A percentile compares a stretch with the other conserved stretches of the same genome.
These are phyloP conservation scores for Ophion costatus DNA, from an alignment of 2,888 invertebrate species.

Conservation along the genomic window DNA sequence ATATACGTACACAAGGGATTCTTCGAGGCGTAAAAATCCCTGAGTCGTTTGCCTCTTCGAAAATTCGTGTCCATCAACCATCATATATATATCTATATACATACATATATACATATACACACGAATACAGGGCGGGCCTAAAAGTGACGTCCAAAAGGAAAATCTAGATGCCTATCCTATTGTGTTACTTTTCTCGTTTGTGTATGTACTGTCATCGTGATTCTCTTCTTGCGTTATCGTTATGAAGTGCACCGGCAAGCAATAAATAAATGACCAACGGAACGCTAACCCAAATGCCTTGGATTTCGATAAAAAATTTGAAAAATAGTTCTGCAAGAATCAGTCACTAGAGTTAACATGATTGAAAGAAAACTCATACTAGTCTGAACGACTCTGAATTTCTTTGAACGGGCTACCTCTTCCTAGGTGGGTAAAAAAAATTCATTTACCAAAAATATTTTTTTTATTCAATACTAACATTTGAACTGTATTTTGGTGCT, in stretches of 20 bases:
- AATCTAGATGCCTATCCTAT: background rate
- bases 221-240: too few relatives aligned
- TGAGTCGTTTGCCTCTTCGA: conserved; percentile 27
- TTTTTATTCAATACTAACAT: too few relatives aligned
- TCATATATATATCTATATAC: background rate
- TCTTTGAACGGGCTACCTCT: too few relatives aligned
- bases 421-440: too few relatives aligned
- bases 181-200: background rate
- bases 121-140: background rate
- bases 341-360: background rate
- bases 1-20: conserved; percentile 33
- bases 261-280: background rate
- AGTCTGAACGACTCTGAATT: too few relatives aligned
- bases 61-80: conserved; percentile 47
- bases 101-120: background rate
- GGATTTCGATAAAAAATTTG: background rate
- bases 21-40: conserved; percentile 48
- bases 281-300: background rate
- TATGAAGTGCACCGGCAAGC: too few relatives aligned
- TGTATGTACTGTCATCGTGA: too few relatives aligned
- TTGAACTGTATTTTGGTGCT: too few relatives aligned
- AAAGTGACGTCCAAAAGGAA: background rate
- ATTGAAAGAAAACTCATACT: too few relatives aligned
- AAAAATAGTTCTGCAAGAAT: background rate
- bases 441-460: too few relatives aligned